These are phyloP conservation scores for Limnephilus auricula DNA, from an alignment of 2,888 invertebrate genomes.

Conservation along the genomic window DNA sequence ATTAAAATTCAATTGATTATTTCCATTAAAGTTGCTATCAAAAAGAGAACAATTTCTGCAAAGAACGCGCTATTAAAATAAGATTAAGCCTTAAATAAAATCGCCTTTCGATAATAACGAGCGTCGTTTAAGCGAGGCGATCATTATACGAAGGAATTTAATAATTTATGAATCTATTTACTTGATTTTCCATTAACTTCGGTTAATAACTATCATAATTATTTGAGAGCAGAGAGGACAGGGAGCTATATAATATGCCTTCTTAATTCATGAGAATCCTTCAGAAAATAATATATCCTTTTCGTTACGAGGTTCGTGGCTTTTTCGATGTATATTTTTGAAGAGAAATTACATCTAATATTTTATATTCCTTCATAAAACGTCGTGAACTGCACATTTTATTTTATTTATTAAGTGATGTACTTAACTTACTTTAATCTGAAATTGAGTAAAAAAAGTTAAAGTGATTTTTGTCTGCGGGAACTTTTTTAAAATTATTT, in stretches of 20 bases:
- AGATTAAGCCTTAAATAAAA: not conserved
- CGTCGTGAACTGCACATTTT: too few species aligned
- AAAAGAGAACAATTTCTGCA: not conserved
- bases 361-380: too few species aligned
- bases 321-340: not conserved
- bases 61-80: constrained; percentile 8
- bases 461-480: too few species aligned
- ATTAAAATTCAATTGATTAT: not conserved
- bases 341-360: too few species aligned
- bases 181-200: constrained; percentile 2
- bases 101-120: not conserved
- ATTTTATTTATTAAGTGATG: too few species aligned
- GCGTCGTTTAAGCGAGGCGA: not conserved
- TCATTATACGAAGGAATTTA: not conserved
- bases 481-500: too few species aligned
- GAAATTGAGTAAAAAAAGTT: too few species aligned
- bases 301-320: not conserved
- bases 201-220: not conserved
- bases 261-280: not conserved
- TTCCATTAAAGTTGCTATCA: not conserved
- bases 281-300: not conserved
- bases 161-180: not conserved
- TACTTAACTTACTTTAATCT: too few species aligned
- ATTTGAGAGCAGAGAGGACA: not conserved
- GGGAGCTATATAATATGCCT: not conserved